phyloP scores from a whole-genome alignment of 2,113 vertebrate genomes.

The Silurus meridionalis region DNA sequence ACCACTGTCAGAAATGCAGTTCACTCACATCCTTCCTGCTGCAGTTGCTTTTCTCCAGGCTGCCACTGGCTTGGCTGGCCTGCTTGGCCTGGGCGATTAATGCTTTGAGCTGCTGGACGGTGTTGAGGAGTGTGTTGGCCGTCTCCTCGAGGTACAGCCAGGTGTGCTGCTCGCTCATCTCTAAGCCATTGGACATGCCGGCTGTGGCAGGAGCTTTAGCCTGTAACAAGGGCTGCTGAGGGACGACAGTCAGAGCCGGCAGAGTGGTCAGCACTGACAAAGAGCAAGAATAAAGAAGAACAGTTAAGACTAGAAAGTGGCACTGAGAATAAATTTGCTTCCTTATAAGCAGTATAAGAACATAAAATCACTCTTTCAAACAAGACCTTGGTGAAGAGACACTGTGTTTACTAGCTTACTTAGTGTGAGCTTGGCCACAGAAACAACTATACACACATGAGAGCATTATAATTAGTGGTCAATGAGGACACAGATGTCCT shows the following conservation, averaged over 20 bases:
- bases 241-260: constrained; percentile 83
- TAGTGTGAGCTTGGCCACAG: not conserved
- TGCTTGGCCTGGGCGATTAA: constrained; percentile 90
- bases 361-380: not conserved
- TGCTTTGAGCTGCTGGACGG: constrained; percentile 89
- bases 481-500: constrained; percentile 12
- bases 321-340: not conserved
- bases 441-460: constrained; percentile 1
- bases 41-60: constrained; percentile 71
- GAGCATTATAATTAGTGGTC: constrained; percentile 26
- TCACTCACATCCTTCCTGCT: constrained; percentile 85
- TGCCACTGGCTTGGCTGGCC: constrained; percentile 71
- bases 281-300: not conserved
- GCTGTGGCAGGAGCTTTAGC: constrained; percentile 71
- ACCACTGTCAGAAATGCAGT: not conserved
- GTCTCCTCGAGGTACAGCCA: constrained; percentile 94
- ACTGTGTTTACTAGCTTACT: not conserved
- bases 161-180: constrained; percentile 78
- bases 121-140: constrained; percentile 86
- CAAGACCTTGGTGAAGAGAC: not conserved
- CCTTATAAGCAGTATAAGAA: not conserved
- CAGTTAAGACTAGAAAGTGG: not conserved
- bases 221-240: constrained; percentile 74
- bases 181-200: constrained; percentile 74
- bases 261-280: constrained; percentile 81